Evolutionary conservation across 2,888 invertebrate species (phyloP), one percentile per base, ranked within the genome.

Genomic region (Chirona hameri): DNA sequence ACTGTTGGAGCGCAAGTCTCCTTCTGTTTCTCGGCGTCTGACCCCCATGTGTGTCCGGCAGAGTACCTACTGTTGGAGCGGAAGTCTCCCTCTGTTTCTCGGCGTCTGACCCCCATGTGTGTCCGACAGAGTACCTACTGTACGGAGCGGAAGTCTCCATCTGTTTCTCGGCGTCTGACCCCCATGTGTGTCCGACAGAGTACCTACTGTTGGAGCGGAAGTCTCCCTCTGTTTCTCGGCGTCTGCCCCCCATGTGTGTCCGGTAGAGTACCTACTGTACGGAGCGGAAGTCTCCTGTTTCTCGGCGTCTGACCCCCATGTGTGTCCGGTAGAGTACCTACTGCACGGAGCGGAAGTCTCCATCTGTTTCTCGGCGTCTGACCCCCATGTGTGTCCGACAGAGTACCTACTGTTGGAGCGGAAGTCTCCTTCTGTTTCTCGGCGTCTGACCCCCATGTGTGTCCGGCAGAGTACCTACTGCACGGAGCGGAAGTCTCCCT

Each of bases 331-430:
- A 21, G 27, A 39, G 39, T 39, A 39, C 39, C 39, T 39, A 5
- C n/a, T 18, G 24, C 24, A 3, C 27, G 27, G 24, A n/a, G 18
- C 39, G 81, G n/a, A n/a, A n/a, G n/a, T n/a, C n/a, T n/a, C n/a
- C n/a, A n/a, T n/a, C n/a, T n/a, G n/a, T n/a, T n/a, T n/a, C n/a
- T n/a, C n/a, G n/a, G n/a, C n/a, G 0, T 39, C 48, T 27, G 18
- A 27, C 48, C 15, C n/a, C 27, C 18, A 21, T n/a, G 24, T 55
- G 55, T 52, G 7, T 81, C 82, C 79, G 69, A 9, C 84, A 93
- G 93, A 93, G 92, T 87, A 93, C 93, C 86, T 96, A 92, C 89
- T 95, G 94, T 88, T 93, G 84, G 96, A 96, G 89, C 93, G 93
- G 86, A 93, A 95, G 86, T 90, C 92, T n/a, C n/a, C n/a, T n/a